phyloP scores from a whole-genome alignment of 2,888 invertebrate species.

The Vesta saturnalis region DNA sequence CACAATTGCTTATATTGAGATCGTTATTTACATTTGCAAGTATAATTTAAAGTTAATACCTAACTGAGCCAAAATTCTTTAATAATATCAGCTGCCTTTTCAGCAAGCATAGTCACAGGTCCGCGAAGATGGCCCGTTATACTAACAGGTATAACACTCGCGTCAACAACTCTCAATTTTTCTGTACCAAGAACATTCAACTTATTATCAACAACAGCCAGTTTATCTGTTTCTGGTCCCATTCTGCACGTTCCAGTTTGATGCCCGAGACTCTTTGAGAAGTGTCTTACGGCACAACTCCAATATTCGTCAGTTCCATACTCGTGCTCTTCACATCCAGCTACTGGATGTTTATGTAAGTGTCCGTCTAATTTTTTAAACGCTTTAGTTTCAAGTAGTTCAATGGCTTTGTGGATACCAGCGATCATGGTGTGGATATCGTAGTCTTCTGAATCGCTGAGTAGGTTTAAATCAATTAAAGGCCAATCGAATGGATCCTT shows the following conservation, averaged over 20 bases:
- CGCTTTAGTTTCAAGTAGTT: conserved; percentile 55
- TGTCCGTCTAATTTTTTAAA: conserved; percentile 69
- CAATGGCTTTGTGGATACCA: conserved; percentile 65
- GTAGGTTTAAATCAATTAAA: conserved; percentile 82
- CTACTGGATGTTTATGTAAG: conserved; percentile 65
- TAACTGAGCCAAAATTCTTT: conserved; percentile 5
- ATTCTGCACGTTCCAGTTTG: conserved; percentile 73
- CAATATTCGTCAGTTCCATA: conserved; percentile 72
- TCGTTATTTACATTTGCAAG: not conserved
- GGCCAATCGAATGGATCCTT: conserved; percentile 80
- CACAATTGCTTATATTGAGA: too few species aligned
- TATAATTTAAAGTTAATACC: not conserved
- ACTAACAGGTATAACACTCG: conserved; percentile 72
- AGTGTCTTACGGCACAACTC: conserved; percentile 70
- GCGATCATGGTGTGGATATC: conserved; percentile 70
- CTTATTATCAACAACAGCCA: conserved; percentile 71
- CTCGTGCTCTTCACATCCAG: conserved; percentile 65
- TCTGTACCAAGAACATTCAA: conserved; percentile 69
- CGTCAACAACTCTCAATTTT: conserved; percentile 71
- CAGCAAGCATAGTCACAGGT: conserved; percentile 74
- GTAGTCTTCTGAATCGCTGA: conserved; percentile 70
- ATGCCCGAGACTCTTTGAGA: conserved; percentile 73
- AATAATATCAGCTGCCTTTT: conserved; percentile 69
- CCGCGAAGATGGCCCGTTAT: conserved; percentile 74
- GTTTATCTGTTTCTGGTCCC: conserved; percentile 69